Evolutionary conservation across 2,888 invertebrate species (phyloP), one percentile per base, ranked within the genome.

Genomic region (Chorisops tibialis): DNA sequence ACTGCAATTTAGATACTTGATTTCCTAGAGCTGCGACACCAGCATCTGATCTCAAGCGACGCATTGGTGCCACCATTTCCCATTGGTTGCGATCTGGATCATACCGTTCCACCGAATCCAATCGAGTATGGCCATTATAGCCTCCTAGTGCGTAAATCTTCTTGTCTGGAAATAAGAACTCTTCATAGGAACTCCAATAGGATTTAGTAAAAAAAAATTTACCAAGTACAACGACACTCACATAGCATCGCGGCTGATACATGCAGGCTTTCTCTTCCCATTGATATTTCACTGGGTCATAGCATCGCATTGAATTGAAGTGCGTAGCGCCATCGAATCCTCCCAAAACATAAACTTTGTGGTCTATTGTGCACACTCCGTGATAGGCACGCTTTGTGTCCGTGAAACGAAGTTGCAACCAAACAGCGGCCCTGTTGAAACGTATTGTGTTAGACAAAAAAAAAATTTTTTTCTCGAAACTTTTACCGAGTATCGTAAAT

Each of bases 111-210:
- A 87, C 91, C 0, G 89, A 86, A 37, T 84, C 83, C 83, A 92
- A 85, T 67, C 92, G 85, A 7, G 84, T 83, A 43, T 85, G 81
- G 11, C 91, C 90, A 74, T 91, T 90, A 77, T 88, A 91, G 0
- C 92, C 92, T 1, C 93, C 93, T 69, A 92, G 82, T 0, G 91
- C 92, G 75, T 91, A 93, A 63, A 93, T 87, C 69, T 86, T 80
- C 51, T 84, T 87, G 72, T 85, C 81, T 85, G 14, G 7, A 11
- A 37, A 37, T 37, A 6, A 37, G 11, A 37, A 37, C n/a, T n/a
- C n/a, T n/a, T n/a, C n/a, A n/a, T 9, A 11, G 37, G 7, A 37
- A 37, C 6, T 37, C 37, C 6, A 37, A 37, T 11, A 6, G 37
- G 37, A 37, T 41, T 41, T 41, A 1, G 19, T 16, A 6, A n/a